These are phyloP conservation scores for Scrobipalpa costella DNA, from an alignment of 2,888 invertebrate genomes.

Conservation along the genomic window DNA sequence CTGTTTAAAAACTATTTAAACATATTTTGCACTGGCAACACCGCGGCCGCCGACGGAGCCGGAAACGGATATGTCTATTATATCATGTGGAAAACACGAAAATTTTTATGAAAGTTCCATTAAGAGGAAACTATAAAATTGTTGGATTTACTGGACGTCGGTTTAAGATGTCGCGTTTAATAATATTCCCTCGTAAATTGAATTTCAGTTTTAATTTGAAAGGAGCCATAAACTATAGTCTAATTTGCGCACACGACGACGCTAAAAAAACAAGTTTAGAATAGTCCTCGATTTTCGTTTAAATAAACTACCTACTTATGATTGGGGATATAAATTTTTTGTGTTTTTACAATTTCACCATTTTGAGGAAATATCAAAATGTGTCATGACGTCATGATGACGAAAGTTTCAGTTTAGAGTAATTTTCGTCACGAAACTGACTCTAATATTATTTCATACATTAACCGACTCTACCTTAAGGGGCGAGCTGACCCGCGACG, in stretches of 20 bases:
- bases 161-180: slow-evolving; percentile 26
- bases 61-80: slow-evolving; percentile 75
- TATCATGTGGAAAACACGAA: slow-evolving; percentile 66
- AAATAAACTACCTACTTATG: too few species aligned
- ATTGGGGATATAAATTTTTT: too few species aligned
- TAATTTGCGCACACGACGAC: slow-evolving; percentile 12
- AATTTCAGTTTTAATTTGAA: slow-evolving; percentile 11
- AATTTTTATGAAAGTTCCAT: slow-evolving; percentile 61
- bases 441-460: too few species aligned
- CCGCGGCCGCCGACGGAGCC: slow-evolving; percentile 52
- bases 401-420: too few species aligned
- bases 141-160: slow-evolving; percentile 54
- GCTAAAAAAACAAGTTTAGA: not conserved
- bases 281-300: not conserved
- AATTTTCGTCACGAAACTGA: too few species aligned
- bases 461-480: too few species aligned
- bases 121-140: slow-evolving; percentile 69
- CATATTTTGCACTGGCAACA: slow-evolving; percentile 76
- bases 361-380: too few species aligned
- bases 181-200: slow-evolving; percentile 25
- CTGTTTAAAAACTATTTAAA: slow-evolving; percentile 74
- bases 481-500: too few species aligned
- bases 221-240: not conserved
- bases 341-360: too few species aligned
- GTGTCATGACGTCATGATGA: too few species aligned